Evolutionary conservation across 2,888 invertebrate genomes (phyloP).

Genomic region (Seladonia tumulorum): DNA sequence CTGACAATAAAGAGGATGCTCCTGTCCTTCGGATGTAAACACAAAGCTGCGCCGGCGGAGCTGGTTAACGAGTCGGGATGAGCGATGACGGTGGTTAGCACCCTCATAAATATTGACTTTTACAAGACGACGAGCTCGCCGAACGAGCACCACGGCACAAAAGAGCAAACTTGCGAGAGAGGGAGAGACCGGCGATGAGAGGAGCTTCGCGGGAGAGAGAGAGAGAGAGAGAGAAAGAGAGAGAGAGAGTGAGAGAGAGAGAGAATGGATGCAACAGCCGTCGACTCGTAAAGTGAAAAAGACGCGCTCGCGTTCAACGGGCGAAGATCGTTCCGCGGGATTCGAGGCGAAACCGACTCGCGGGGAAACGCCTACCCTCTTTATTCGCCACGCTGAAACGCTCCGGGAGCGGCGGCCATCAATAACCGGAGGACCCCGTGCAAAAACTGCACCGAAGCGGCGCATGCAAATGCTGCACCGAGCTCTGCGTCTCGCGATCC

Average conservation of each 20-base stretch:
- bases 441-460: constrained; percentile 50
- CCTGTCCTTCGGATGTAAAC: constrained; percentile 72
- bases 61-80: constrained; percentile 75
- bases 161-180: not conserved
- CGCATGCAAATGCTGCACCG: not conserved
- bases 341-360: constrained; percentile 58
- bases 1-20: constrained; percentile 70
- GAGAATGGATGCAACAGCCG: constrained; percentile 42
- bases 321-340: constrained; percentile 62
- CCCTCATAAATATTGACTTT: constrained; percentile 81
- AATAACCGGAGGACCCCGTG: constrained; percentile 51
- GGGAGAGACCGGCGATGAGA: not conserved
- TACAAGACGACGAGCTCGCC: constrained; percentile 70
- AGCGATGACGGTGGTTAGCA: constrained; percentile 81
- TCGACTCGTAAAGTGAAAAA: constrained; percentile 75
- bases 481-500: constrained; percentile 20
- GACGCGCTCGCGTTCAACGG: constrained; percentile 51
- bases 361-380: constrained; percentile 65
- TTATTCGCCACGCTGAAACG: constrained; percentile 50
- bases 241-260: not conserved
- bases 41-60: constrained; percentile 69
- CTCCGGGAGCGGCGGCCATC: constrained; percentile 40
- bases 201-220: no score
- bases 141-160: constrained; percentile 5
- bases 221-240: not conserved